A percentile compares a stretch with the other conserved stretches of the same genome.
Conservation (phyloP, 2,888 invertebrate genomes). For the Leptinotarsa rubiginosa region DNA sequence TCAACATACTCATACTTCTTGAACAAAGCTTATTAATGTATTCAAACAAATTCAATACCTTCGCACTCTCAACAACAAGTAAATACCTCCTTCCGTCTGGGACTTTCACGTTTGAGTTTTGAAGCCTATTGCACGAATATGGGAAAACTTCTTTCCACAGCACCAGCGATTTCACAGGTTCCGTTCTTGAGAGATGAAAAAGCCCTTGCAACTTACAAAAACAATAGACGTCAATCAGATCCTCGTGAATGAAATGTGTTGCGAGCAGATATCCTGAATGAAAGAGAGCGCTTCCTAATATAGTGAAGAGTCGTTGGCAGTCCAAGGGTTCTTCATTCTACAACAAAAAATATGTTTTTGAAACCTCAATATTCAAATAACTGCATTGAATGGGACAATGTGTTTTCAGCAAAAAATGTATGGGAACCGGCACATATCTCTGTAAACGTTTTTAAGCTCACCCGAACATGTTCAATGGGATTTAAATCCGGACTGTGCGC, state of each 20-base stretch:
- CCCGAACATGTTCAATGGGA: too few relatives aligned
- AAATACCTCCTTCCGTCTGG: constrained; percentile 79
- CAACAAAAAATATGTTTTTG: constrained; percentile 50
- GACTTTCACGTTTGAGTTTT: constrained; percentile 63
- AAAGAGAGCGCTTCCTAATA: constrained; percentile 69
- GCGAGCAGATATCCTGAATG: constrained; percentile 79
- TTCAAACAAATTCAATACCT: constrained; percentile 56
- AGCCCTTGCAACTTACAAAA: constrained; percentile 82
- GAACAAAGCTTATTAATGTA: too few relatives aligned
- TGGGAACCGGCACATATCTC: too few relatives aligned
- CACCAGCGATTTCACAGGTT: constrained; percentile 77
- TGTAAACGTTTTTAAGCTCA: too few relatives aligned
- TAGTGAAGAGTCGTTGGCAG: constrained; percentile 76
- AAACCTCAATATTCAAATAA: too few relatives aligned
- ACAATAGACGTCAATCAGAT: constrained; percentile 80
- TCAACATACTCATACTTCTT: too few relatives aligned
- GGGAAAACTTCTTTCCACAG: constrained; percentile 83
- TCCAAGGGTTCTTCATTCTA: constrained; percentile 82
- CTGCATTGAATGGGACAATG: not conserved
- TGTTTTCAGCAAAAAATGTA: too few relatives aligned
- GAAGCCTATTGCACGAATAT: constrained; percentile 63
- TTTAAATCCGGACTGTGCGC: too few relatives aligned
- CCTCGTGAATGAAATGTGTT: constrained; percentile 81
- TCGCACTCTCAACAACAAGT: constrained; percentile 78
- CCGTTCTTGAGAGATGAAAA: constrained; percentile 75